Conservation (phyloP, 2,797 vertebrate genomes). For the Spizella passerina region DNA sequence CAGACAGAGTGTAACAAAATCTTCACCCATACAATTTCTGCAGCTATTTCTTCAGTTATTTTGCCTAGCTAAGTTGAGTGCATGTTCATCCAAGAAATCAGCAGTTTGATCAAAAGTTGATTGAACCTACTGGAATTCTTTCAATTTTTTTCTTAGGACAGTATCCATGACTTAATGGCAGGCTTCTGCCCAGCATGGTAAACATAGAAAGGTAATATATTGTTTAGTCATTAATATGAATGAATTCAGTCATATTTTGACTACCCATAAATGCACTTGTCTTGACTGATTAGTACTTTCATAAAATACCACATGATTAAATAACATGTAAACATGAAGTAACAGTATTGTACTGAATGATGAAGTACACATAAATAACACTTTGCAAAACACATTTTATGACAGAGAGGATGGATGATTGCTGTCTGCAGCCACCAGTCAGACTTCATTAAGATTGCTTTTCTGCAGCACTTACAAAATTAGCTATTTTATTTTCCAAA, state of each 20-base stretch:
- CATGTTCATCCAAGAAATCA: not conserved
- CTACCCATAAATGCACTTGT: not conserved
- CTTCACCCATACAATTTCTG: not conserved
- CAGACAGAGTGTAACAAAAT: not conserved
- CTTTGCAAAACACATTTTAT: not conserved
- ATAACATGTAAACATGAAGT: not conserved
- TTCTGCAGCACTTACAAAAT: not conserved
- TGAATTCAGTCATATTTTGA: not conserved
- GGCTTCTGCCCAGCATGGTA: not conserved
- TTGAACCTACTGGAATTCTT: not conserved
- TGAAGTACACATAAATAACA: not conserved
- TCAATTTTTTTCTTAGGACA: not conserved
- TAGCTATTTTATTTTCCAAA: not conserved
- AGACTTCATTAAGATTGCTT: not conserved
- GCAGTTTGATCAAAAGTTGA: not conserved
- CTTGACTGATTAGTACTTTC: not conserved
- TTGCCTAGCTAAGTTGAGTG: not conserved
- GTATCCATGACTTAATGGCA: not conserved
- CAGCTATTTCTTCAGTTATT: not conserved
- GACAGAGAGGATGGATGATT: not conserved
- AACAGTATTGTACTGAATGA: not conserved
- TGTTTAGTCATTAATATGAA: not conserved
- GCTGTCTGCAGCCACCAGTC: not conserved
- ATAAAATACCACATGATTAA: not conserved
- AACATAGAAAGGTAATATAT: not conserved